Base-by-base conservation (phyloP, 2,888 invertebrate genomes). In the Xestia rhomboidea region DNA sequence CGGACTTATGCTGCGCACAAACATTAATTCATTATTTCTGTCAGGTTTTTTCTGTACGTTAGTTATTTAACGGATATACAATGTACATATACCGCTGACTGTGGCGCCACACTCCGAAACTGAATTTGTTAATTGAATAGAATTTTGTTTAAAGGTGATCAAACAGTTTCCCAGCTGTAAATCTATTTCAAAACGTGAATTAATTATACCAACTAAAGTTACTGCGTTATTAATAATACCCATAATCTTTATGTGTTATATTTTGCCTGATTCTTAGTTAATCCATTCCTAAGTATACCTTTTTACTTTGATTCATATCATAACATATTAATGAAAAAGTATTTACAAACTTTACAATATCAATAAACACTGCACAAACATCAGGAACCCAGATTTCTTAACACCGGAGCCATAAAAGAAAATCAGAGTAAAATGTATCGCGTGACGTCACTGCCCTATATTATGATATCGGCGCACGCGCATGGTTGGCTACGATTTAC, bases 361-460 rank as follows among this genome's bases (percentile, higher is more conserved):
- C 34, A 80, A 30, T 62, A 68, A 64, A 67, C 62, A 70, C 49
- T 18, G 13, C n/a, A 66, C 2, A 30, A 27, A 54, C 69, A 85
- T 75, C 38, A 78, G 67, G 72, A 82, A 30, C 30, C 64, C 6
- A 38, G 60, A 51, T 79, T 70, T 78, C 70, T 34, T 66, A 54
- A 78, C 41, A 78, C 74, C 70, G 73, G 57, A 15, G 49, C 68
- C n/a, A 79, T 73, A 84, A 82, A 82, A 82, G 79, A 84, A 79
- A 78, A 82, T 73, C 72, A 49, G 21, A 67, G 64, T 69, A 77
- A 69, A 75, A 74, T 57, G 54, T 72, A 46, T 68, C 13, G 68
- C 6, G 30, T 83, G 85, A 87, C 88, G 88, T 85, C 85, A 85
- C 24, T 63, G 88, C 81, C 85, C 87, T 85, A 87, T 80, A 85